These are phyloP conservation scores for Stichopus horrens DNA, from an alignment of 53 echinoderm and acorn worm genomes.

Conservation along the genomic window DNA sequence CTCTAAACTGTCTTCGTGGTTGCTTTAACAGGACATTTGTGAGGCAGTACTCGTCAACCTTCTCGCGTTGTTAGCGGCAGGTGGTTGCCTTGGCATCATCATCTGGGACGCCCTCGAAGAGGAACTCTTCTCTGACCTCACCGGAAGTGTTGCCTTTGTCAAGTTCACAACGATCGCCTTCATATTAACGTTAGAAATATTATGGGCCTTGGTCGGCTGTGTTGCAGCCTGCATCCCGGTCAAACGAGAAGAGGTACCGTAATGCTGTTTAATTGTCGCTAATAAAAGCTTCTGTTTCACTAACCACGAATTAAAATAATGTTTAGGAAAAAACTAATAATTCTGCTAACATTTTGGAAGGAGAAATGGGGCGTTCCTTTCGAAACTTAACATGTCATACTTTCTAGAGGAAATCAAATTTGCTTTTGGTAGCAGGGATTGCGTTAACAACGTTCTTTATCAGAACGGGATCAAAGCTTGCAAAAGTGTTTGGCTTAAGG, in stretches of 20 bases:
- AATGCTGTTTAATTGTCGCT: not conserved
- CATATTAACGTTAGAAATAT: conserved; percentile 37
- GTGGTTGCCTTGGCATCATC: conserved; percentile 36
- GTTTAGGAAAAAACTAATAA: too few relatives aligned
- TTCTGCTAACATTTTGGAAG: too few relatives aligned
- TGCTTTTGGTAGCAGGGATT: too few relatives aligned
- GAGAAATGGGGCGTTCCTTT: too few relatives aligned
- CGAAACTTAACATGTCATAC: too few relatives aligned
- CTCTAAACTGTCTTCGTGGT: too few relatives aligned
- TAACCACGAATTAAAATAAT: too few relatives aligned
- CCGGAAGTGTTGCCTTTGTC: conserved; percentile 22
- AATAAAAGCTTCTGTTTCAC: too few relatives aligned
- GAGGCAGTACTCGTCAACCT: conserved; percentile 40
- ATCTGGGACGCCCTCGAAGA: conserved; percentile 38
- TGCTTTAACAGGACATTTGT: conserved; percentile 16
- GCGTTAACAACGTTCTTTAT: too few relatives aligned
- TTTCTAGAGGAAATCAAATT: too few relatives aligned
- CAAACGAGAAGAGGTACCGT: conserved; percentile 14
- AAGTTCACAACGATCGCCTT: conserved; percentile 36
- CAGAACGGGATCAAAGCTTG: too few relatives aligned
- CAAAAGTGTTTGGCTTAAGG: too few relatives aligned
- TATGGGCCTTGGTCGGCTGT: conserved; percentile 39
- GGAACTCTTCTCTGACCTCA: conserved; percentile 32
- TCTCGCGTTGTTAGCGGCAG: conserved; percentile 10
- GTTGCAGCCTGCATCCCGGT: conserved; percentile 38